Evolutionary conservation across 2,797 vertebrate genomes (phyloP).

Genomic region (Clarias laeviceps): DNA sequence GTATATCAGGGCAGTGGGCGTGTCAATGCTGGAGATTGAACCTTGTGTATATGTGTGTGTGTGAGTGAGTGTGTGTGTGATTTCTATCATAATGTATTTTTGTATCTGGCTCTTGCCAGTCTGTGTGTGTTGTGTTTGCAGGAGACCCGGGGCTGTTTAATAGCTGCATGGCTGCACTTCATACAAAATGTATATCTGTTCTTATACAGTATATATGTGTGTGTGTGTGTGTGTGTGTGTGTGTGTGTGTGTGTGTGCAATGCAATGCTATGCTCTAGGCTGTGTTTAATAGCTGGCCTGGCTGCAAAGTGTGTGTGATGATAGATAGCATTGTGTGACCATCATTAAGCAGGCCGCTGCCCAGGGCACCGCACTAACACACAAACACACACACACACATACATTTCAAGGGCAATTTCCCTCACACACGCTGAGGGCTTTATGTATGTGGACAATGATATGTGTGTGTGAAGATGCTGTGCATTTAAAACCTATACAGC

Average conservation of each 20-base stretch:
- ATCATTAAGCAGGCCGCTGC: constrained; percentile 59
- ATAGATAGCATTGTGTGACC: constrained; percentile 59
- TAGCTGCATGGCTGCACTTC: constrained; percentile 23
- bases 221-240: constrained; percentile 17
- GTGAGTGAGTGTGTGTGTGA: not conserved
- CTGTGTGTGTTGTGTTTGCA: constrained; percentile 20
- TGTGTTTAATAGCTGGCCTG: constrained; percentile 58
- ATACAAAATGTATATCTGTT: constrained; percentile 37
- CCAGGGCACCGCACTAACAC: constrained; percentile 44
- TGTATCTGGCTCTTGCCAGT: constrained; percentile 8
- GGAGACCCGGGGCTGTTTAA: constrained; percentile 9
- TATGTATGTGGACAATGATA: constrained; percentile 35
- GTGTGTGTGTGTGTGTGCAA: constrained; percentile 25
- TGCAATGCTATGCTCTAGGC: constrained; percentile 39
- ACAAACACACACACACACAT: constrained; percentile 24
- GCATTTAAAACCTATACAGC: constrained; percentile 25
- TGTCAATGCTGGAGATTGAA: not conserved
- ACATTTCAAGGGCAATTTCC: constrained; percentile 54
- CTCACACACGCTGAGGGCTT: constrained; percentile 32
- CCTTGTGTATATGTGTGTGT: not conserved
- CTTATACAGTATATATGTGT: not conserved
- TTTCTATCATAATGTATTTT: constrained; percentile 14
- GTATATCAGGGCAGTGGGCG: not conserved
- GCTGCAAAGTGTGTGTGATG: constrained; percentile 51
- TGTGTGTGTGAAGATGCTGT: constrained; percentile 31